phyloP scores from a whole-genome alignment of 2,797 vertebrate species.

The Scarus forsteni region DNA sequence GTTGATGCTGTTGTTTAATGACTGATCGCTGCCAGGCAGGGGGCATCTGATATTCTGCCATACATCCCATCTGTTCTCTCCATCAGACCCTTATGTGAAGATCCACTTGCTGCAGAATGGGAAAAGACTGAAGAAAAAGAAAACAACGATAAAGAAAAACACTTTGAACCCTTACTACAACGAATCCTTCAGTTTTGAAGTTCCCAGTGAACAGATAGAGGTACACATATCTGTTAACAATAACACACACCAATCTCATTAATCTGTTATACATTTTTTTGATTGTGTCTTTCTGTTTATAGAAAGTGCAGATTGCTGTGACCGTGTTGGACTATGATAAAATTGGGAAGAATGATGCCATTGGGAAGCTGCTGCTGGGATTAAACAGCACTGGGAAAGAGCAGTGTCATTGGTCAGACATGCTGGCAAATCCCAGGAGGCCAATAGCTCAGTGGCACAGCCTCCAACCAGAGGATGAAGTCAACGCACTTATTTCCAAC shows the following conservation, averaged over 20 bases:
- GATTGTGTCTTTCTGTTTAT: conserved; percentile 32
- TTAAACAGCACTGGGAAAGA: conserved; percentile 91
- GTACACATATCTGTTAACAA: conserved; percentile 68
- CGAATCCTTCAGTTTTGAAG: conserved; percentile 99
- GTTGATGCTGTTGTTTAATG: conserved; percentile 45
- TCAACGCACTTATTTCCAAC: conserved; percentile 90
- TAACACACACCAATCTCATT: conserved; percentile 5
- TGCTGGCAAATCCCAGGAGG: conserved; percentile 96
- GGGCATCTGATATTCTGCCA: conserved; percentile 42
- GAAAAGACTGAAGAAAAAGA: conserved; percentile 99
- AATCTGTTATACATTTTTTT: neutral
- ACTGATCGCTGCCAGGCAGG: conserved; percentile 44
- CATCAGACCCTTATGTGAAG: conserved; percentile 97
- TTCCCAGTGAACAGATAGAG: conserved; percentile 97
- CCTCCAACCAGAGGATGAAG: conserved; percentile 93
- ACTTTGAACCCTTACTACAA: conserved; percentile 99
- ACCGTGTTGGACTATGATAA: conserved; percentile 99
- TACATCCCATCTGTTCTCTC: conserved; percentile 55
- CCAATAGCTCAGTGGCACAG: conserved; percentile 99
- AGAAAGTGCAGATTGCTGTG: conserved; percentile 98
- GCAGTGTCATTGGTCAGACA: conserved; percentile 96
- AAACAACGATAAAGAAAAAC: conserved; percentile 99
- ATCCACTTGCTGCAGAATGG: conserved; percentile 99
- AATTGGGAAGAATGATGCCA: conserved; percentile 99
- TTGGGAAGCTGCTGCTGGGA: conserved; percentile 96